These are phyloP conservation scores for Ptilodon capucinus DNA, from an alignment of 2,888 invertebrate genomes.

Conservation along the genomic window DNA sequence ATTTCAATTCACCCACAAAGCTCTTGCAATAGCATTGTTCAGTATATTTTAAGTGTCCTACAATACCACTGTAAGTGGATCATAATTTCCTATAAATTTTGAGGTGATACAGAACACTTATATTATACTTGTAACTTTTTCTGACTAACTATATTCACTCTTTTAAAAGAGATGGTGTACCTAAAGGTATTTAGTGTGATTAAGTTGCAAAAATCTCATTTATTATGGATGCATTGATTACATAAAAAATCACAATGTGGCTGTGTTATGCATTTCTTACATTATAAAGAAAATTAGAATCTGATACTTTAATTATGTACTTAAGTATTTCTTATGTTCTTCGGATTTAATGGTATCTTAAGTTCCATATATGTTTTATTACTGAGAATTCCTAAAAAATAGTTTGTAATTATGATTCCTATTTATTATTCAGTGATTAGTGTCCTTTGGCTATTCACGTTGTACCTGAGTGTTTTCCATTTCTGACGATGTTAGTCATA, in stretches of 20 bases:
- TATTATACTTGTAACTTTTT: no score
- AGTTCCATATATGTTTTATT: not conserved
- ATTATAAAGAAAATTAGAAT: not conserved
- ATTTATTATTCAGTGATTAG: not conserved
- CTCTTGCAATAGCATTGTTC: no score
- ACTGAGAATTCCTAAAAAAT: not conserved
- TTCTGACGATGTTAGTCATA: not conserved
- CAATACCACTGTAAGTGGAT: no score
- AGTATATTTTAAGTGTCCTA: no score
- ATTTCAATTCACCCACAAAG: no score
- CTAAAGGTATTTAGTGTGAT: no score
- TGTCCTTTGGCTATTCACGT: not conserved
- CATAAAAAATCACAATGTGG: not conserved
- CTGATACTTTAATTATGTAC: not conserved
- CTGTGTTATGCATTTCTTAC: not conserved
- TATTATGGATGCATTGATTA: not conserved
- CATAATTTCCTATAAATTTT: no score
- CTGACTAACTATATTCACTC: no score
- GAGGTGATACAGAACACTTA: no score
- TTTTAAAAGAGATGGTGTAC: no score
- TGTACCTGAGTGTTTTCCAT: not conserved
- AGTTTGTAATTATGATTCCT: not conserved
- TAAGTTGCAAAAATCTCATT: not conserved
- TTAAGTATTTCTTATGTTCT: not conserved
- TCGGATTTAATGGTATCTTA: not conserved